A percentile compares a stretch with the other conserved stretches of the same genome.
Conservation (phyloP, 2,888 invertebrate species). For the Orthosia gracilis region DNA sequence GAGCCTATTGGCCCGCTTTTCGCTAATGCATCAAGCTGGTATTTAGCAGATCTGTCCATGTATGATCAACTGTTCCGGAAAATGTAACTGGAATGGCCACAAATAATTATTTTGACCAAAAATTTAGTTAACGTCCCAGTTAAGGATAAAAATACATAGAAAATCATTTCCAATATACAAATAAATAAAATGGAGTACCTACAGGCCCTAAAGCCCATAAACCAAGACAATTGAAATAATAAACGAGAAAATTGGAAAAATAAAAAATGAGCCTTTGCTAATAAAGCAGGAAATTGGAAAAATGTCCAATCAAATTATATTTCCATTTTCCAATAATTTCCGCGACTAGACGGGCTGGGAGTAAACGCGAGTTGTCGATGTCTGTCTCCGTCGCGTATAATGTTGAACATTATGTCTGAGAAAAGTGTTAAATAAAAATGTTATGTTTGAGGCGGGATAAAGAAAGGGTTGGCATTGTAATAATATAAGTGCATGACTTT, state of each 20-base stretch:
- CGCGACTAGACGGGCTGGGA: conserved; percentile 1
- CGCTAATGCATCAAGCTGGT: too few species aligned
- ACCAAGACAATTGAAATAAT: conserved; percentile 26
- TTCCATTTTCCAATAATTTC: conserved; percentile 55
- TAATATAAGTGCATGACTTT: too few species aligned
- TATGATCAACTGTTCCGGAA: too few species aligned
- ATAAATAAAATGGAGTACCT: conserved; percentile 18
- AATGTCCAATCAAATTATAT: conserved; percentile 51
- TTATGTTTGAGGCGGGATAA: too few species aligned
- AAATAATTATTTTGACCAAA: conserved; percentile 1
- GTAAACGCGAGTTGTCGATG: conserved; percentile 2
- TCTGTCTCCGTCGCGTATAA: not conserved
- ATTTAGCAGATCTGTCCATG: too few species aligned
- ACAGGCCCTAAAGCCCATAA: conserved; percentile 29
- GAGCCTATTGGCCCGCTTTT: too few species aligned
- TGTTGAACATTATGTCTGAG: not conserved
- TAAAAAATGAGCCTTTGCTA: conserved; percentile 43
- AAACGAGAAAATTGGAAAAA: conserved; percentile 48
- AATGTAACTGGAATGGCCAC: not conserved
- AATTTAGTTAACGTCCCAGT: not conserved
- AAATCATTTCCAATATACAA: conserved; percentile 5
- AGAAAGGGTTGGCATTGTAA: not conserved
- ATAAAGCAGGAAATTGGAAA: conserved; percentile 60
- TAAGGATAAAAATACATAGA: too few species aligned
- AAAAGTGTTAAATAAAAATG: not conserved